Evolutionary conservation across 2,113 vertebrate species (phyloP), one percentile per base, ranked within the genome.

Genomic region (Nymphicus hollandicus): DNA sequence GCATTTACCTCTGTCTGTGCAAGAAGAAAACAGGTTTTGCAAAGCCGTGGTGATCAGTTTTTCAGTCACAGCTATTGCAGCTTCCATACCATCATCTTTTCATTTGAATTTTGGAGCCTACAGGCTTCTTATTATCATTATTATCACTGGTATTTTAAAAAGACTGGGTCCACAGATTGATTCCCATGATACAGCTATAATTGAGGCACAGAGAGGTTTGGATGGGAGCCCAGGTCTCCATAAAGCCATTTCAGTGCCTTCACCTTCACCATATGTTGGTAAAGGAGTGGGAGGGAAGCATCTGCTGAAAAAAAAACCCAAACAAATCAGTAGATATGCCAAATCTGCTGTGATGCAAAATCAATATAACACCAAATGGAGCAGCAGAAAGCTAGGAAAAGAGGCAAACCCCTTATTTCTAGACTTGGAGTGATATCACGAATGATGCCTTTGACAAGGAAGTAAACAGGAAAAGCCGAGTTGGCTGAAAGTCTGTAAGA

Each of bases 391-490:
- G n/a, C 25, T 49, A 74, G 58, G 87, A 91, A 91, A 89, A 55
- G 33, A 87, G 68, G 65, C 63, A 92, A 91, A 33, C 12, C 31
- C 50, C 79, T 95, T 65, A 91, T 96, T 97, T 95, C 92, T 84
- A 93, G 91, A 93, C 55, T 70, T 73, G 66, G 56, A 56, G 43
- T 93, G 94, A 77, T 55, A 81, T 78, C 90, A 66, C 53, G 60
- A 83, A 58, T 58, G 89, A 96, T 2, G 35, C 16, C 46, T 89
- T 70, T 66, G 86, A 93, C 63, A 74, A 87, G 82, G 89, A 94
- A 86, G 50, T 96, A 97, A 97, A 98, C 93, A 98, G 97, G 97
- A 98, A 97, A 97, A 94, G 68, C 91, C 91, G 88, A 96, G 80
- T 7, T 96, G 88, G 88, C 89, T 85, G 66, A 50, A 96, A 96